Evolutionary conservation across 2,888 invertebrate species (phyloP), one percentile per base, ranked within the genome.

Genomic region (Drosophila acutilabella): DNA sequence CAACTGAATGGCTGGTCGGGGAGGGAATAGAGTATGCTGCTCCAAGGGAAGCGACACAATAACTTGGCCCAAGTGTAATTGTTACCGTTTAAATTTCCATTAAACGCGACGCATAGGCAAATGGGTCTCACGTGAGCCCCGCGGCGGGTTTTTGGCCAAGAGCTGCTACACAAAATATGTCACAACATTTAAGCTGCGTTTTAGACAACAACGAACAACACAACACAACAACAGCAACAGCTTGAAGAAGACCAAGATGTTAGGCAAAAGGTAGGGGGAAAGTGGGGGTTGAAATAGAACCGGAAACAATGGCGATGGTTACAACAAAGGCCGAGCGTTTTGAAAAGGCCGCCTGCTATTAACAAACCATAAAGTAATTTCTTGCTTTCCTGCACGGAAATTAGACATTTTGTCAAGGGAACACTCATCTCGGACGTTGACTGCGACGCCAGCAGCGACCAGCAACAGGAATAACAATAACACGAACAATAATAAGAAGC

Each of bases 331-430:
- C 70, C 73, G 64, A 65, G 59, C 52, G 73, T 71, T 77, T 70
- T 74, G 38, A 73, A 72, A 74, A 78, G 82, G 80, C 82, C 82
- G 85, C 78, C 87, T 71, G 79, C 88, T 88, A 88, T 88, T 88
- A 88, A 82, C 89, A 88, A 88, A 88, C 88, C 88, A 84, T 88
- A 88, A 88, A 88, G 88, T 88, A 86, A 88, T 85, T 88, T 88
- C 87, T 88, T 88, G 86, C 81, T 88, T 88, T 87, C 87, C 87
- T 83, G 75, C 86, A 80, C 80, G 88, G 88, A 88, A 88, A 88
- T 88, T 88, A 88, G 87, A 86, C 85, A 84, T 88, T 88, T 88
- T 88, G 88, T 88, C 88, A 88, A 82, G 88, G 88, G 88, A 88
- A 78, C 87, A 82, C 76, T 82, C 81, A 77, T 71, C 60, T 66